Evolutionary conservation across 2,113 vertebrate species (phyloP), one percentile per base, ranked within the genome.

Genomic region (Neopipo cinnamomea): DNA sequence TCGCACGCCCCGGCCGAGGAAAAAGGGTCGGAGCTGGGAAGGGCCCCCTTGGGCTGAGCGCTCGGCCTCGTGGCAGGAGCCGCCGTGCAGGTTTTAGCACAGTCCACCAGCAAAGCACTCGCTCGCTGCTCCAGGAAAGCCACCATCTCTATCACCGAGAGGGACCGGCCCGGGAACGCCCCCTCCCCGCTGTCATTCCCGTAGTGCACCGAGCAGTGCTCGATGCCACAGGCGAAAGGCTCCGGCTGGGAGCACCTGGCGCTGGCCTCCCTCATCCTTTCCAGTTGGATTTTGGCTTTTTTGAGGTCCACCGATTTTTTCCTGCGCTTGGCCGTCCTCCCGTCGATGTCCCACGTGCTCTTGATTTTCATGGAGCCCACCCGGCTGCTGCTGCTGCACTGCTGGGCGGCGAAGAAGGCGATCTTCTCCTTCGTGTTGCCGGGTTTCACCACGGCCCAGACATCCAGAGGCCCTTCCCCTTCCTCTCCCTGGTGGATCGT

Each of bases 361-460:
- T 99, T 99, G 27, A 98, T 98, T 94, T 99, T 99, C 98, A 99
- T 98, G 37, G 98, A 98, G 83, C 97, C 97, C 4, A 90, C 61
- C 31, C 98, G 96, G 77, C n/a, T 83, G 52, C 1, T 91, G 66
- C 96, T 77, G 47, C 96, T 86, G 66, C 97, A 98, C 56, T 98
- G 98, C 95, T 98, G 98, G 59, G 98, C 98, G 2, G 99, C 98
- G 14, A 99, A 99, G 96, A 99, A 99, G 4, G 99, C 99, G 6
- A 99, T 99, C 95, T 99, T 99, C 97, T 99, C 99, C 77, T 99
- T 99, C 2, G 99, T 99, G 35, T 99, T 99, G 61, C 99, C 99
- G 0, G 99, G 99, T 89, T 98, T 99, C 96, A 99, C 99, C 31
- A 99, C 98, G 1, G 98, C 98, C 99, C 99, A 99, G 62, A 99